A percentile compares a stretch with the other conserved stretches of the same genome.
These are phyloP conservation scores for Synanthedon vespiformis DNA, from an alignment of 2,888 invertebrate species.

Conservation along the genomic window DNA sequence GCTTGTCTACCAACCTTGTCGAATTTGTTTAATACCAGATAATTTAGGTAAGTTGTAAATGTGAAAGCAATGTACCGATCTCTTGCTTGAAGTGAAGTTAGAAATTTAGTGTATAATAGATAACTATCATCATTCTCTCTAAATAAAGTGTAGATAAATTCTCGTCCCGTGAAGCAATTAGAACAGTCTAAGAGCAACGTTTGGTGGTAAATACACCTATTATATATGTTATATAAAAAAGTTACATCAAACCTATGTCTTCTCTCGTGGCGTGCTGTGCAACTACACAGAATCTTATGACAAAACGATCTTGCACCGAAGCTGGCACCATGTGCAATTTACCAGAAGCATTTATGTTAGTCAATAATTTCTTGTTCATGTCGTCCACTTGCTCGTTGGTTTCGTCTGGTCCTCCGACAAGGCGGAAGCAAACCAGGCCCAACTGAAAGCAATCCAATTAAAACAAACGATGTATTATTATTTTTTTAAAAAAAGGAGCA, in stretches of 20 bases:
- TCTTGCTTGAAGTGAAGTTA: too few relatives aligned
- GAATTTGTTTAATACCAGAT: too few relatives aligned
- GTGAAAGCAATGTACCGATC: too few relatives aligned
- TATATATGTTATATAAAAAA: too few relatives aligned
- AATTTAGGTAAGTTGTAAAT: too few relatives aligned
- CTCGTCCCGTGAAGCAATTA: background rate
- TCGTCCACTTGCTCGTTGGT: constrained; percentile 62
- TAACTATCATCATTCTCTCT: too few relatives aligned
- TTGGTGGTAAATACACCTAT: constrained; percentile 5
- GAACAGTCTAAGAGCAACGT: background rate
- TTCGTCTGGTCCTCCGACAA: constrained; percentile 73
- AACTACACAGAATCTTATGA: constrained; percentile 94
- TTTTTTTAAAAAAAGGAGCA: too few relatives aligned
- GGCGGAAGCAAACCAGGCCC: constrained; percentile 92
- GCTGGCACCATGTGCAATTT: constrained; percentile 98
- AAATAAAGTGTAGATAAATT: too few relatives aligned
- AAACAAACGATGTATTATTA: too few relatives aligned
- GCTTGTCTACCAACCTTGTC: too few relatives aligned
- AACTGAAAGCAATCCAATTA: constrained; percentile 65
- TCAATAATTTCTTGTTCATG: constrained; percentile 90
- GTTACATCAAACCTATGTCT: constrained; percentile 74
- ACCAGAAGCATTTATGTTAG: constrained; percentile 93
- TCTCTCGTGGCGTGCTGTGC: constrained; percentile 89
- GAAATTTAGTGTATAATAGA: background rate
- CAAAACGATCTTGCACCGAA: constrained; percentile 87